Evolutionary conservation across 2,113 vertebrate species (phyloP).

Genomic region (Scomber scombrus): DNA sequence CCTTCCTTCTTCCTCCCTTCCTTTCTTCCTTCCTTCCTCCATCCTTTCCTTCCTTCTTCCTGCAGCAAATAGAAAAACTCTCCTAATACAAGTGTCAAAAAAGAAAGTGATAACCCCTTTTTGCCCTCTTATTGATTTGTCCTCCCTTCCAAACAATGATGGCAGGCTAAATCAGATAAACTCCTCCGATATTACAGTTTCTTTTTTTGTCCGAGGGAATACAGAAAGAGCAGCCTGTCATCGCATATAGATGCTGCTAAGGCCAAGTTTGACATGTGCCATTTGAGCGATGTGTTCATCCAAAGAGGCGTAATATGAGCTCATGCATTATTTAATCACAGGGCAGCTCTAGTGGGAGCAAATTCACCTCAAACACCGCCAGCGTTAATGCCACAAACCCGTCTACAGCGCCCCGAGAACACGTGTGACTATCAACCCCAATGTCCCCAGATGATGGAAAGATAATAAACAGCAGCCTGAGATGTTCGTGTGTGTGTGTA

Average conservation of each 20-base stretch:
- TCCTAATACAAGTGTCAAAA: not conserved
- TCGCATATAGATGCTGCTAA: conserved; percentile 6
- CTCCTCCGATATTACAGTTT: not conserved
- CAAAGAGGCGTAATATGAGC: not conserved
- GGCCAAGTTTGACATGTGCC: conserved; percentile 2
- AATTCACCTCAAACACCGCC: not conserved
- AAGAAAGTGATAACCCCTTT: too few species aligned
- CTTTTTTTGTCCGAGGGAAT: not conserved
- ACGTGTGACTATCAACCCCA: not conserved
- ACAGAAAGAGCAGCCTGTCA: conserved; percentile 10
- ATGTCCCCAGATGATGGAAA: conserved; percentile 4
- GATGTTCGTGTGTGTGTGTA: conserved; percentile 13
- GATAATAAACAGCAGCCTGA: conserved; percentile 32
- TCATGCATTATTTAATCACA: conserved; percentile 44
- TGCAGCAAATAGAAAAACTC: not conserved
- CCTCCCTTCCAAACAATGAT: too few species aligned
- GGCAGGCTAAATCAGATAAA: not conserved
- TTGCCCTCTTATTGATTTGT: not conserved
- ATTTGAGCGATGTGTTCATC: conserved; percentile 33
- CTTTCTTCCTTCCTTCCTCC: too few species aligned
- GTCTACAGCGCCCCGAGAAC: not conserved
- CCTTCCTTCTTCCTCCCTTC: too few species aligned
- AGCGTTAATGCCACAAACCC: not conserved
- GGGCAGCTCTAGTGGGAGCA: not conserved
- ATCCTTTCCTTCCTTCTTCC: too few species aligned